Conservation (phyloP, 2,888 invertebrate species). For the Mycalesis mineus region DNA sequence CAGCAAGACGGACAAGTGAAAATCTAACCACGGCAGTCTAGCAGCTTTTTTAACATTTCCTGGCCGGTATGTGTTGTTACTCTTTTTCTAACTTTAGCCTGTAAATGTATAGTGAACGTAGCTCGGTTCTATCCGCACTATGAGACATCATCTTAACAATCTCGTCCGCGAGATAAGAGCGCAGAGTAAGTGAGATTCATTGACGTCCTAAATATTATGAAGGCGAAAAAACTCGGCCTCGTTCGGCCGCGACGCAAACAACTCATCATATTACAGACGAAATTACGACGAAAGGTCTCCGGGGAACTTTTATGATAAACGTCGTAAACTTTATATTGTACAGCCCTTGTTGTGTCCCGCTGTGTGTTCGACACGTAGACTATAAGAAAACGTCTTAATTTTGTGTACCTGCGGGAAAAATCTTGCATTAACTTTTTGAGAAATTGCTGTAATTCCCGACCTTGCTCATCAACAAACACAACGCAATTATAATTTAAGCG, state of each 20-base stretch:
- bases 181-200: slow-evolving; percentile 8
- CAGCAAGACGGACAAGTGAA: no score
- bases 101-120: no score
- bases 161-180: slow-evolving; percentile 1
- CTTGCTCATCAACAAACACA: not conserved
- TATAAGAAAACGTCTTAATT: no score
- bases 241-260: not conserved
- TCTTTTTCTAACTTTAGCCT: no score
- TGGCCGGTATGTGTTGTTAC: no score
- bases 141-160: not conserved
- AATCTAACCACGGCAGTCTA: no score
- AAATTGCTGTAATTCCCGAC: not conserved
- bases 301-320: slow-evolving; percentile 9
- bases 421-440: not conserved
- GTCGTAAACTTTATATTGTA: slow-evolving; percentile 9
- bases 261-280: slow-evolving; percentile 7
- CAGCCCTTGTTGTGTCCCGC: slow-evolving; percentile 2
- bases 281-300: slow-evolving; percentile 10
- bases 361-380: not conserved
- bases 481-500: not conserved
- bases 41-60: no score
- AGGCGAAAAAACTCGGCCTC: slow-evolving; percentile 3
- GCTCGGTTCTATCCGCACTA: not conserved
- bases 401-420: not conserved
- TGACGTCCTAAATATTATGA: slow-evolving; percentile 10